phyloP scores from a whole-genome alignment of 2,113 vertebrate genomes.

The Corythaixoides concolor region DNA sequence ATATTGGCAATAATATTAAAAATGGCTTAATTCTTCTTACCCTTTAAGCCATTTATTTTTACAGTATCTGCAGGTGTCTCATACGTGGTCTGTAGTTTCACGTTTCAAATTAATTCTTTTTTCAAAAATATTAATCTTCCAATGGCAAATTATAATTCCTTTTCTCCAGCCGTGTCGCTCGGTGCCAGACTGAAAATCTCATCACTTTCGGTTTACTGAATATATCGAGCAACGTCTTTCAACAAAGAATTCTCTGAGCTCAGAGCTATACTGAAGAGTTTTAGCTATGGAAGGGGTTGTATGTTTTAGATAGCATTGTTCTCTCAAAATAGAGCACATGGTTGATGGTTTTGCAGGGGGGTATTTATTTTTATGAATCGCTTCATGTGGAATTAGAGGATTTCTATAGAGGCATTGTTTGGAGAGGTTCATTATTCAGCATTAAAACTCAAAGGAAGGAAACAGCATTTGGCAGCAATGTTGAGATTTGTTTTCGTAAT shows the following conservation, averaged over 20 bases:
- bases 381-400: slow-evolving; percentile 54
- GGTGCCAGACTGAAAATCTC: neutral
- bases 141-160: neutral
- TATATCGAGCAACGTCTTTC: neutral
- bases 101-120: neutral
- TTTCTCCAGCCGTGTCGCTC: neutral
- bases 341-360: neutral
- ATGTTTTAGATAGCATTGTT: slow-evolving; percentile 52
- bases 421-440: slow-evolving; percentile 34
- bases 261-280: neutral
- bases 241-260: neutral
- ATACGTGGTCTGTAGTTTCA: neutral
- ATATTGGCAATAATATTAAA: neutral
- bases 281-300: neutral
- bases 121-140: neutral
- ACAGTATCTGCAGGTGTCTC: neutral
- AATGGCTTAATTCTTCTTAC: neutral
- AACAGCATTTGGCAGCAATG: slow-evolving; percentile 26
- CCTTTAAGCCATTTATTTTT: neutral
- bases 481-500: slow-evolving; percentile 17
- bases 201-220: neutral
- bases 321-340: slow-evolving; percentile 45
- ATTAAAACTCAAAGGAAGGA: slow-evolving; percentile 59
- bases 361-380: slow-evolving; percentile 12
- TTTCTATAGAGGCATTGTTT: slow-evolving; percentile 65